phyloP scores from a whole-genome alignment of 1,140 invertebrate genomes.

The Aphis craccivora region DNA sequence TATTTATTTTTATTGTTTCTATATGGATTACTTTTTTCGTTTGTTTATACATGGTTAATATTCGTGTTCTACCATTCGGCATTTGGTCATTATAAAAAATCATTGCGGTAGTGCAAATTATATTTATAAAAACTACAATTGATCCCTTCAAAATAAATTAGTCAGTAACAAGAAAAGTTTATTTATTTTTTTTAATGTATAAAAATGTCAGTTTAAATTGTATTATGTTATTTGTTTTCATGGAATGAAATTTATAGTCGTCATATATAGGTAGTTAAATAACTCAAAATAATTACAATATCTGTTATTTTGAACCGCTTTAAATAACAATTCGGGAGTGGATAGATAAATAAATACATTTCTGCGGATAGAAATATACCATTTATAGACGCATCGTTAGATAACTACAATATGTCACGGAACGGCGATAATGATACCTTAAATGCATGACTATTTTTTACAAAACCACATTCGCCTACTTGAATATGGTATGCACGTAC shows the following conservation, averaged over 20 bases:
- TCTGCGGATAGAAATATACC: not conserved
- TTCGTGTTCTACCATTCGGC: not conserved
- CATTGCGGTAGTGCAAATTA: not conserved
- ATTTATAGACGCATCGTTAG: not conserved
- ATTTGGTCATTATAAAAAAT: not conserved
- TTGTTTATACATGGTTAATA: not conserved
- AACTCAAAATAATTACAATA: not conserved
- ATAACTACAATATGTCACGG: not conserved
- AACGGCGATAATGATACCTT: not conserved
- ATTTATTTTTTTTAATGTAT: not conserved
- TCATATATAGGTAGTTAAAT: not conserved
- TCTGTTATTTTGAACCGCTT: not conserved
- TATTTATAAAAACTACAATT: not conserved
- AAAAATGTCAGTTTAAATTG: not conserved
- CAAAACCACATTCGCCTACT: not conserved
- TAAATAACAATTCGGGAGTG: not conserved
- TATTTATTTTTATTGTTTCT: not conserved
- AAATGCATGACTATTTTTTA: not conserved
- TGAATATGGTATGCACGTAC: not conserved
- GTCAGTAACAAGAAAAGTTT: not conserved
- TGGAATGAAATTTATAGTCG: not conserved
- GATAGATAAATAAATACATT: not conserved
- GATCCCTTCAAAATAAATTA: not conserved
- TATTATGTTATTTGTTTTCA: not conserved
- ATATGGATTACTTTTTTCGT: not conserved